phyloP scores from a whole-genome alignment of 2,113 vertebrate genomes.

The Ptilonorhynchus violaceus region DNA sequence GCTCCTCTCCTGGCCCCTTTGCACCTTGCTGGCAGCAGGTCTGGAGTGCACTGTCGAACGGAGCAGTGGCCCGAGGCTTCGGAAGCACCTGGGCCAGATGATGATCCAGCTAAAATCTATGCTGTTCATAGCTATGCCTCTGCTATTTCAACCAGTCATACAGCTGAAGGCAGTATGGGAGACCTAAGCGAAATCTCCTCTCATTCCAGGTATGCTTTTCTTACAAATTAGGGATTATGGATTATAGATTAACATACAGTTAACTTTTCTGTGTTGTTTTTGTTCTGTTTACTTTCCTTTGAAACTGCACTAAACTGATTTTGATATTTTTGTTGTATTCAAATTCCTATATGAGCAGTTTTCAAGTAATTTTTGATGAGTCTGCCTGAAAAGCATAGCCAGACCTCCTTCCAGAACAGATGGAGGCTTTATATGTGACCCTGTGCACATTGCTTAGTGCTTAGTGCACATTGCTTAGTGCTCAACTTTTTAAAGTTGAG shows the following conservation, averaged over 20 bases:
- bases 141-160: conserved; percentile 71
- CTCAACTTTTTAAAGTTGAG: neutral
- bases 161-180: conserved; percentile 84
- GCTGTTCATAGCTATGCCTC: conserved; percentile 80
- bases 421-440: neutral
- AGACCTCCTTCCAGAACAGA: neutral
- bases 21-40: conserved; percentile 73
- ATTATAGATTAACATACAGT: rapidly evolving
- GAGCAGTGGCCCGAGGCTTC: conserved; percentile 82
- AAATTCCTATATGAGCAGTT: neutral
- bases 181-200: conserved; percentile 92
- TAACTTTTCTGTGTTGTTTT: neutral
- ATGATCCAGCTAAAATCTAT: conserved; percentile 83
- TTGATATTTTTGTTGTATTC: neutral
- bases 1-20: conserved; percentile 66
- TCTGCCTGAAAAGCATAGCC: neutral
- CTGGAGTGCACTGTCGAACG: conserved; percentile 74
- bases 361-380: neutral
- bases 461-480: neutral
- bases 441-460: neutral
- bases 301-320: neutral
- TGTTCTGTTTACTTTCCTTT: neutral
- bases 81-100: conserved; percentile 72
- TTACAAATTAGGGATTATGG: too few relatives aligned
- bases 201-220: conserved; percentile 83